A percentile compares a stretch with the other conserved stretches of the same genome.
phyloP scores from a whole-genome alignment of 2,797 vertebrate species.

The Tapera naevia region DNA sequence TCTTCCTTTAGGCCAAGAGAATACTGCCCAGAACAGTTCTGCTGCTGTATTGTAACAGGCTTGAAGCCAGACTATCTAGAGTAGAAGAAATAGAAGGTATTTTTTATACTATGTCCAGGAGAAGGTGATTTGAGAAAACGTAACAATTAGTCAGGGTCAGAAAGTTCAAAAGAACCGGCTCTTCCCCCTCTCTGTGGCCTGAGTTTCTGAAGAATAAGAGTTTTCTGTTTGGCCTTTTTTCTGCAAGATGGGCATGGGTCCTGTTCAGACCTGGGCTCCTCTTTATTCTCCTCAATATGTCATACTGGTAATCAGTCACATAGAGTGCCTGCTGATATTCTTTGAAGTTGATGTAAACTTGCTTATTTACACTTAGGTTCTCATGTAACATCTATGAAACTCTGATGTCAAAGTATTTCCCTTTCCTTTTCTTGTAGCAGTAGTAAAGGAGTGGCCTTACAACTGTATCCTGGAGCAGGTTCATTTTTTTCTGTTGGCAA shows the following conservation, averaged over 20 bases:
- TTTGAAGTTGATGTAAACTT: neutral
- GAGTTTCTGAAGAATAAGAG: neutral
- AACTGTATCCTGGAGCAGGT: neutral
- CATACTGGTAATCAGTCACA: neutral
- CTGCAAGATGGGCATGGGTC: neutral
- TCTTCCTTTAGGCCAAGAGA: neutral
- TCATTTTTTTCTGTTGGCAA: neutral
- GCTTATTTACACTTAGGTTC: neutral
- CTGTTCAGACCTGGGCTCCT: neutral
- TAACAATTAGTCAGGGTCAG: neutral
- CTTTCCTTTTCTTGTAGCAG: neutral
- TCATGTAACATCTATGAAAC: neutral
- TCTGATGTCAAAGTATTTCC: neutral
- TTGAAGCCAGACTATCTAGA: neutral
- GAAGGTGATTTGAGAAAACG: neutral
- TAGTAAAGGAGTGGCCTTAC: neutral
- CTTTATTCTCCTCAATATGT: neutral
- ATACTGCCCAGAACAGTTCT: neutral
- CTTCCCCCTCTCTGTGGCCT: rapidly evolving
- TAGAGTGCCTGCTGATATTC: neutral
- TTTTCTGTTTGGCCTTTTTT: neutral
- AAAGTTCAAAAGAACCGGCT: neutral
- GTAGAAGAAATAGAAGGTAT: neutral
- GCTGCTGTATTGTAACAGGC: neutral
- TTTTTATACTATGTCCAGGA: neutral